A percentile compares a stretch with the other conserved stretches of the same genome.
Conservation (phyloP, 2,113 vertebrate species). For the Lycaon pictus region DNA sequence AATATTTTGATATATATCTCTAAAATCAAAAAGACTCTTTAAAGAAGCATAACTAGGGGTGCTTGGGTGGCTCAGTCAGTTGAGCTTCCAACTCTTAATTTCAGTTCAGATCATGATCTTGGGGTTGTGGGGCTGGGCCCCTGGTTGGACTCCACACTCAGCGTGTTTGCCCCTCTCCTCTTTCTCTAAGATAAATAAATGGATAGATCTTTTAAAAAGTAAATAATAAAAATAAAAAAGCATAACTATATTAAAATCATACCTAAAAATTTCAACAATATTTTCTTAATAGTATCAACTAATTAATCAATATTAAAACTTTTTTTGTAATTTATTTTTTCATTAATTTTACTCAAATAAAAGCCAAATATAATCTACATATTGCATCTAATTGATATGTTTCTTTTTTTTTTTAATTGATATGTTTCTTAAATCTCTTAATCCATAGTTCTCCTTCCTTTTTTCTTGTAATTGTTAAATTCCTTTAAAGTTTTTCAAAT, state of each 20-base stretch:
- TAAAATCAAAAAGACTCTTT: neutral
- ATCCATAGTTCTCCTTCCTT: neutral
- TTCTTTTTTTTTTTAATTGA: neutral
- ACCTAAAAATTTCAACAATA: neutral
- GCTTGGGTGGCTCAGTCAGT: neutral
- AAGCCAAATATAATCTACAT: neutral
- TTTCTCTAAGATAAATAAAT: neutral
- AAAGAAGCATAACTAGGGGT: neutral
- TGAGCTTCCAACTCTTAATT: neutral
- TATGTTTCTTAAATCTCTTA: neutral
- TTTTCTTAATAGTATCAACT: constrained; percentile 46
- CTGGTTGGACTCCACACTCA: neutral
- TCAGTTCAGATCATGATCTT: neutral
- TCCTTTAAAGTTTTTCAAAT: constrained; percentile 40
- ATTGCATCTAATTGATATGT: neutral
- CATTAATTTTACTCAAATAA: constrained; percentile 6
- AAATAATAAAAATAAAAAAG: neutral
- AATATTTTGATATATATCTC: neutral
- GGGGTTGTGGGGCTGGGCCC: neutral
- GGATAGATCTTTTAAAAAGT: neutral
- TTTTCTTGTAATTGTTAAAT: neutral
- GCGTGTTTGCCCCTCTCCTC: neutral
- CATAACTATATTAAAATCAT: neutral
- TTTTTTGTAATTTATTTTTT: neutral
- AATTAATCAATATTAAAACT: constrained; percentile 29